Conservation (phyloP, 2,797 vertebrate species). For the Macrochelys suwanniensis region DNA sequence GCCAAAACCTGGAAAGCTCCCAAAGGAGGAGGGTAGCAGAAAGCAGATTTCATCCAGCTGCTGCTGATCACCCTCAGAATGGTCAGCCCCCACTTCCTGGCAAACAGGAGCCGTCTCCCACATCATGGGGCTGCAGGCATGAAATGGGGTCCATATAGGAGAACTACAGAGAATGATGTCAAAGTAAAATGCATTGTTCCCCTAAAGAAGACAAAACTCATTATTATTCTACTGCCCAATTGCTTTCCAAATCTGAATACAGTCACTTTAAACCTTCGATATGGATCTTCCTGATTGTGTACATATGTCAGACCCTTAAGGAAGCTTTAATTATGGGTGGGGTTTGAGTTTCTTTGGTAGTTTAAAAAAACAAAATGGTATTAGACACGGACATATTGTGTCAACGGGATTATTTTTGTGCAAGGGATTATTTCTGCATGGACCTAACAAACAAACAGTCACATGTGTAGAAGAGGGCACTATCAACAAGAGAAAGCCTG, state of each 20-base stretch:
- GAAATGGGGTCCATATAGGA: neutral
- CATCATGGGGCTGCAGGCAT: neutral
- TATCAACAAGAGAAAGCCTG: neutral
- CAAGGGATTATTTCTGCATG: neutral
- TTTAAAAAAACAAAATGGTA: neutral
- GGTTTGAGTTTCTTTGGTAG: neutral
- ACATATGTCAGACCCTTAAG: neutral
- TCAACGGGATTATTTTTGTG: neutral
- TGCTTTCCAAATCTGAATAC: neutral
- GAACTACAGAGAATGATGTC: neutral
- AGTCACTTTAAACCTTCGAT: neutral
- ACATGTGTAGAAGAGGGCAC: neutral
- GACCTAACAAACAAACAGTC: neutral
- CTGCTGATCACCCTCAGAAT: fast-evolving
- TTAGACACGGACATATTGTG: neutral
- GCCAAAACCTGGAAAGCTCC: neutral
- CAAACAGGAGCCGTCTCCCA: neutral
- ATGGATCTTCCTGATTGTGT: neutral
- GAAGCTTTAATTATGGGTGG: neutral
- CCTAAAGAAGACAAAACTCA: neutral
- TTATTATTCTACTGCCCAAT: neutral
- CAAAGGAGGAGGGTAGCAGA: neutral
- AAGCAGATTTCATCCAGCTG: neutral
- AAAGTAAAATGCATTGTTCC: neutral
- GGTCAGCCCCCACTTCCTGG: neutral